Conservation (phyloP, 2,888 invertebrate genomes). For the Matsumyia berberina region DNA sequence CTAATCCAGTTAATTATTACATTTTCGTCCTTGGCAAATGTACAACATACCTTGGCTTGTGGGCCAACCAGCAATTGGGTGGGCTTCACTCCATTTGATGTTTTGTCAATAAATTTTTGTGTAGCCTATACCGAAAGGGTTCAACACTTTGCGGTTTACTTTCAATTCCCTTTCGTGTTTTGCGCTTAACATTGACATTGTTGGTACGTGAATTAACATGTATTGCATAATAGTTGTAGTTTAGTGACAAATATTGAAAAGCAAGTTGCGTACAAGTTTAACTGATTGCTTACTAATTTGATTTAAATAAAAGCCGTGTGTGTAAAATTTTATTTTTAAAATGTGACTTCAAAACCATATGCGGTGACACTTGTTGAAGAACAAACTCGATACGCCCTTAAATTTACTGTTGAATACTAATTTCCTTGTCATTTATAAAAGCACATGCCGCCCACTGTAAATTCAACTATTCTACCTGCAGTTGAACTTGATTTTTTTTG, state of each 20-base stretch:
- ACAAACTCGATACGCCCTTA: constrained; percentile 30
- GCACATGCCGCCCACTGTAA: constrained; percentile 12
- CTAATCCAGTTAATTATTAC: constrained; percentile 63
- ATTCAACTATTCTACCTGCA: background rate
- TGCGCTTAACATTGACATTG: constrained; percentile 61
- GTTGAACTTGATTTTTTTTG: constrained; percentile 57
- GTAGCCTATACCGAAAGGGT: constrained; percentile 36
- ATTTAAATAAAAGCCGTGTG: constrained; percentile 26
- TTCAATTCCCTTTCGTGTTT: constrained; percentile 22
- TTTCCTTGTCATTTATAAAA: constrained; percentile 10
- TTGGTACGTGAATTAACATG: constrained; percentile 36
- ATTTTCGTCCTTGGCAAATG: constrained; percentile 64
- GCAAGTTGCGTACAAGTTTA: constrained; percentile 40
- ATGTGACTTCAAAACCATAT: constrained; percentile 44
- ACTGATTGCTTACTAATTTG: constrained; percentile 59
- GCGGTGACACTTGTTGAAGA: constrained; percentile 57
- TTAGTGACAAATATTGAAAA: constrained; percentile 48
- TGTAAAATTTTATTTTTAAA: constrained; percentile 35
- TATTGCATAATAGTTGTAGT: constrained; percentile 29
- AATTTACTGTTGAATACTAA: constrained; percentile 59
- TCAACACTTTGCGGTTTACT: constrained; percentile 10
- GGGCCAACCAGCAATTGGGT: constrained; percentile 25
- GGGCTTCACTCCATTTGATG: constrained; percentile 36
- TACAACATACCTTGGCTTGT: constrained; percentile 19
- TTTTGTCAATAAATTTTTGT: constrained; percentile 70